A percentile compares a stretch with the other conserved stretches of the same genome.
Conservation (phyloP, 2,113 vertebrate species). For the Microcebus griseorufus region DNA sequence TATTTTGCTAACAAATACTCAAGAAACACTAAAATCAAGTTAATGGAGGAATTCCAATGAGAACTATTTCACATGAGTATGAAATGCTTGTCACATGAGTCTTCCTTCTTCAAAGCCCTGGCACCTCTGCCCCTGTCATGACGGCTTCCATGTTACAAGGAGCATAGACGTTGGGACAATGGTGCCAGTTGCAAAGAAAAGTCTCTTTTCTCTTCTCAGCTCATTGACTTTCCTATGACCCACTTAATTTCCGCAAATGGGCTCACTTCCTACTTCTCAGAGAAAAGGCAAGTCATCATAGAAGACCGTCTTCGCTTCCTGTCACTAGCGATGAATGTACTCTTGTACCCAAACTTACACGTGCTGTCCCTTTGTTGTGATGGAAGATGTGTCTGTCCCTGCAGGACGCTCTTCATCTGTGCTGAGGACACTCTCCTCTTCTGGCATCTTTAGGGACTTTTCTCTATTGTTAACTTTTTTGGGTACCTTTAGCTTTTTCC, state of each 20-base stretch:
- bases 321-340: background rate
- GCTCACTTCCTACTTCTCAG: background rate
- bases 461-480: background rate
- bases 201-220: background rate
- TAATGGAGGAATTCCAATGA: background rate
- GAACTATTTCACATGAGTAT: background rate
- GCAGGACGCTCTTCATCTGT: rapidly evolving
- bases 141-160: rapidly evolving
- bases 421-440: background rate
- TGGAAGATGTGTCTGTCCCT: background rate
- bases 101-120: background rate
- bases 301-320: background rate
- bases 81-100: background rate
- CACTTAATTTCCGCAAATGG: background rate
- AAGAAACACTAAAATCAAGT: background rate
- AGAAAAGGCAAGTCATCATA: background rate
- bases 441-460: background rate
- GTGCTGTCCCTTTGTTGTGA: background rate
- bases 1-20: background rate
- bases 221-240: background rate
- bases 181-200: background rate
- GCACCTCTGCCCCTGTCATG: rapidly evolving
- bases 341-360: background rate
- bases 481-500: background rate
- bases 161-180: background rate